Evolutionary conservation across 2,797 vertebrate genomes (phyloP).

Genomic region (Orestias chungarensis): DNA sequence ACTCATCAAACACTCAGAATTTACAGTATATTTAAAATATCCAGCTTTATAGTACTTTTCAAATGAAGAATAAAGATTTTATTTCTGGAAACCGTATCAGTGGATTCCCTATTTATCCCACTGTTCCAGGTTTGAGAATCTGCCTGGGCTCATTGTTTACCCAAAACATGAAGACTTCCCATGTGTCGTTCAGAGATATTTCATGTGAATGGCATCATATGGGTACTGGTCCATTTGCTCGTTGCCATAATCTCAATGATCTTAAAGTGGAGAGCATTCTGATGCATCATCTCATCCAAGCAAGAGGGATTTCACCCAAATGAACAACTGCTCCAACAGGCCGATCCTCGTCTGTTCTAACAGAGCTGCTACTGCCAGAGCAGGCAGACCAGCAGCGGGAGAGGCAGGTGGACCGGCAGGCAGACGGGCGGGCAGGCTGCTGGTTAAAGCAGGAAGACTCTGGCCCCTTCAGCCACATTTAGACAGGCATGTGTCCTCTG

Average conservation of each 20-base stretch:
- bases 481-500: slow-evolving; percentile 63
- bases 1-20: slow-evolving; percentile 39
- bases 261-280: slow-evolving; percentile 43
- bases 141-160: slow-evolving; percentile 32
- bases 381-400: slow-evolving; percentile 52
- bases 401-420: slow-evolving; percentile 66
- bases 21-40: not conserved
- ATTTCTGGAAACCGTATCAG: too few species aligned
- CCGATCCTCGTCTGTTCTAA: slow-evolving; percentile 75
- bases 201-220: slow-evolving; percentile 48
- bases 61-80: not conserved
- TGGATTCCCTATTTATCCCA: not conserved
- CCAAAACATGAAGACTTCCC: slow-evolving; percentile 20
- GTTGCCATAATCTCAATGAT: slow-evolving; percentile 21
- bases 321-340: slow-evolving; percentile 77
- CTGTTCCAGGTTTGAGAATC: not conserved
- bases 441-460: slow-evolving; percentile 40
- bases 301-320: slow-evolving; percentile 64
- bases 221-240: slow-evolving; percentile 40
- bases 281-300: slow-evolving; percentile 59
- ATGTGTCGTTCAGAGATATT: slow-evolving; percentile 36
- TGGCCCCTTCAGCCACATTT: slow-evolving; percentile 46
- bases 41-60: not conserved
- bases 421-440: slow-evolving; percentile 50
- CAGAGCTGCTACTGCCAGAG: slow-evolving; percentile 49